These are phyloP conservation scores for Lutjanus campechanus DNA, from an alignment of 2,797 vertebrate species.

Conservation along the genomic window DNA sequence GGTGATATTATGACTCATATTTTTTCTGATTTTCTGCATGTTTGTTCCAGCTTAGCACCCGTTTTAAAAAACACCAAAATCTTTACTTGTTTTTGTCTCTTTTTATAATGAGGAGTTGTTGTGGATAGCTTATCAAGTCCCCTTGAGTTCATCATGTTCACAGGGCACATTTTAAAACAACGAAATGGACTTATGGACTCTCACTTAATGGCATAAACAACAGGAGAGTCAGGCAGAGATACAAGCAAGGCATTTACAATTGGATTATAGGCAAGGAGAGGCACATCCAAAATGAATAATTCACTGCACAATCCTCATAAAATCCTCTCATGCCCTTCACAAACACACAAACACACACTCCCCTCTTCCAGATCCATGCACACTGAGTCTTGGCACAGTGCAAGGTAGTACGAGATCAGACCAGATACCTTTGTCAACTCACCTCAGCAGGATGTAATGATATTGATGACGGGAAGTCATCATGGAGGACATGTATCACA, in stretches of 20 bases:
- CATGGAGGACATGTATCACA: constrained; percentile 82
- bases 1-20: constrained; percentile 12
- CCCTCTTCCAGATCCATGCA: constrained; percentile 26
- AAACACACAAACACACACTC: constrained; percentile 40
- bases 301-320: constrained; percentile 51
- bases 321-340: constrained; percentile 63
- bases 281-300: constrained; percentile 63
- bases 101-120: background rate
- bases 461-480: constrained; percentile 84
- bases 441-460: constrained; percentile 78
- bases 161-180: constrained; percentile 25
- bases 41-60: constrained; percentile 9
- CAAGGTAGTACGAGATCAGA: constrained; percentile 42
- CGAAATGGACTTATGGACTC: constrained; percentile 36
- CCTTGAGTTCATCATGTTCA: constrained; percentile 21
- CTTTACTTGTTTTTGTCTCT: background rate
- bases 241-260: constrained; percentile 51
- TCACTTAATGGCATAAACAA: constrained; percentile 44
- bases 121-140: constrained; percentile 21
- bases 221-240: constrained; percentile 20
- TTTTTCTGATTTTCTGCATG: background rate
- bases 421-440: constrained; percentile 76
- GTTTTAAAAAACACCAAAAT: constrained; percentile 7
- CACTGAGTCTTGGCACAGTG: constrained; percentile 44
- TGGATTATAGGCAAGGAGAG: constrained; percentile 45